phyloP scores from a whole-genome alignment of 2,113 vertebrate species.

The Trogon surrucura region DNA sequence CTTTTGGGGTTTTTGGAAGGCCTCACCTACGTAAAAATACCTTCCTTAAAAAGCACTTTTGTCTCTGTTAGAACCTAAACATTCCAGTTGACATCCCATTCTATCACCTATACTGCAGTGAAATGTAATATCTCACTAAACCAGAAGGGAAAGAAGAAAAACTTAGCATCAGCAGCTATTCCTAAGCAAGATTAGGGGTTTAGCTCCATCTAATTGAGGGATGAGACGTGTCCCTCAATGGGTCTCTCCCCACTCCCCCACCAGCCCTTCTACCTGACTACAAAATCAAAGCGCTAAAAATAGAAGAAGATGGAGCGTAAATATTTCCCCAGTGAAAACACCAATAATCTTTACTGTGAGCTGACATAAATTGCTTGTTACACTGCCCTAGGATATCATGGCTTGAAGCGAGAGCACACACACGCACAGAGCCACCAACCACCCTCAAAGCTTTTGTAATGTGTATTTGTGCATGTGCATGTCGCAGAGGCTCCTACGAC shows the following conservation, averaged over 20 bases:
- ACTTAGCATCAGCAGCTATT: slow-evolving; percentile 33
- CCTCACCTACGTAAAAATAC: not conserved
- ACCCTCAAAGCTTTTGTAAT: not conserved
- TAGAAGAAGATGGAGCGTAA: slow-evolving; percentile 40
- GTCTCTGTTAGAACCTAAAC: not conserved
- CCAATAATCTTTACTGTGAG: slow-evolving; percentile 54
- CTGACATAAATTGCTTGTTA: slow-evolving; percentile 57
- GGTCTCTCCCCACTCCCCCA: not conserved
- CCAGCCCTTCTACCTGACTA: slow-evolving; percentile 31
- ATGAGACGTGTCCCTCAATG: not conserved
- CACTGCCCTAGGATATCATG: slow-evolving; percentile 48
- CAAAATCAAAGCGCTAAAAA: slow-evolving; percentile 38
- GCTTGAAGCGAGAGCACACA: not conserved
- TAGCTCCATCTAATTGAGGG: slow-evolving; percentile 38
- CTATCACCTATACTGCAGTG: not conserved
- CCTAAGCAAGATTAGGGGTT: slow-evolving; percentile 34
- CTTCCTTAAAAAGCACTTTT: not conserved
- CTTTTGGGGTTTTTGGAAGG: not conserved
- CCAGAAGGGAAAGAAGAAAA: slow-evolving; percentile 23
- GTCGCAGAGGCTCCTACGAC: not conserved
- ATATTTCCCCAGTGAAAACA: slow-evolving; percentile 63
- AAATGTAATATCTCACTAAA: slow-evolving; percentile 29
- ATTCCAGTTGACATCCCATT: not conserved
- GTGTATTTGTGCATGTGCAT: not conserved
- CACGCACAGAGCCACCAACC: not conserved